Evolutionary conservation across 2,113 vertebrate genomes (phyloP), one percentile per base, ranked within the genome.

Genomic region (Stictonetta naevosa): DNA sequence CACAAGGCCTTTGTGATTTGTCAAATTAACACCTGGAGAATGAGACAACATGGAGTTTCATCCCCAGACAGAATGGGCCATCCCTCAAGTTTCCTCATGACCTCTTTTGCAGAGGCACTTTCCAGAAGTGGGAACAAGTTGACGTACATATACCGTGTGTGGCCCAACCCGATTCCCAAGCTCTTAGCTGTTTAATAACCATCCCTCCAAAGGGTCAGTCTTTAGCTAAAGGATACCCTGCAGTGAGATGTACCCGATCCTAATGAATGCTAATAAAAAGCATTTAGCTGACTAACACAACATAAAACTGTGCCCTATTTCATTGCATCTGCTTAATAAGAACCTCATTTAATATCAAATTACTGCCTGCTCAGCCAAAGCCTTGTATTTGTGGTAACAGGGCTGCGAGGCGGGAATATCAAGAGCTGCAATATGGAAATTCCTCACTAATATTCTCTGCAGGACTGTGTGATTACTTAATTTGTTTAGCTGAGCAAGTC

Each of bases 191-290:
- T 92, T 97, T 98, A 97, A 99, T 98, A 96, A 95, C 91, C 88
- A 86, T 95, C 42, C 93, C 97, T 97, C 83, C 5, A 0, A 86
- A 89, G 88, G 97, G 97, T 95, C 96, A 93, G 46, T 77, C 95
- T 92, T 96, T 91, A 95, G 96, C 96, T 98, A 98, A 98, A 98
- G 98, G 98, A 97, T 94, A 96, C 85, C 56, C 69, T 89, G 91
- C 84, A 87, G 95, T 95, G 96, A 97, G 95, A 97, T 98, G 98
- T 98, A 97, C 95, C 91, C 97, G 93, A 85, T 96, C 96, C 97
- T 98, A 99, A 99, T 98, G 98, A 99, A 98, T 69, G 83, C 97
- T 98, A 98, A 99, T 99, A 98, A 98, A 98, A 98, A 96, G 83
- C 93, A 95, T 97, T 98, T 96, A 97, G 96, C 97, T 97, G 98